Base-by-base conservation (phyloP, 2,113 vertebrate species). In the Mirza zaza region DNA sequence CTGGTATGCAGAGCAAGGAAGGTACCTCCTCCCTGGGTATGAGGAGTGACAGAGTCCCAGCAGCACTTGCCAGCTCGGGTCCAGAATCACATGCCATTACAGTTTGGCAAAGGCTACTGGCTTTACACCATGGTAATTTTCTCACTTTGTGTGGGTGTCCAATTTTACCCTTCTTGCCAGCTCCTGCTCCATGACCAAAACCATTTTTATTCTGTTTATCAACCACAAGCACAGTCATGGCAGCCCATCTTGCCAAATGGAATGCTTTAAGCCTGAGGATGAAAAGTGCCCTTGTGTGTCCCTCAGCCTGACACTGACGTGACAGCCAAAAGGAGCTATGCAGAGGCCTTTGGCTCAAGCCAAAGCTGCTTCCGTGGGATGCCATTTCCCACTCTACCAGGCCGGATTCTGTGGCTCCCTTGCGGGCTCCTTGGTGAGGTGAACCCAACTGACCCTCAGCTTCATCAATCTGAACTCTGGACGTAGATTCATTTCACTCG, bases 161-260 rank as follows among this genome's bases (percentile, higher is more conserved):
- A 10, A 0, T 67, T 87, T 39, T 84, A 25, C 55, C 61, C 39
- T 8, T 42, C 88, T 59, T 76, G 94, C 73, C 82, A 89, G 48
- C 63, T 81, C 59, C 90, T 77, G 70, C 59, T 59, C 50, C 0
- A 0, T 6, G 67, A 94, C 89, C n/a, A 89, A 71, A 75, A 59
- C 82, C 68, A 36, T 89, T 45, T 61, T 20, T 27, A 42, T 81
- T 92, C 65, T 93, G 86, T 87, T 92, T 82, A 59, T 84, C 70
- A 68, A 42, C n/a, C 80, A 84, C 32, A 63, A 83, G 68, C 68
- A 20, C 68, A 55, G 90, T 63, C 79, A 76, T 80, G 73, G 91
- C 89, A 95, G 76, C 95, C 65, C 88, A 80, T 82, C 59, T 70
- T 86, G 73, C 63, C 61, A 25, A 75, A 71, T 1, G 27, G 83